Percentiles rank a stretch among this genome's conserved stretches.
Conservation (phyloP, 2,113 vertebrate species). For the Epinephelus lanceolatus region DNA sequence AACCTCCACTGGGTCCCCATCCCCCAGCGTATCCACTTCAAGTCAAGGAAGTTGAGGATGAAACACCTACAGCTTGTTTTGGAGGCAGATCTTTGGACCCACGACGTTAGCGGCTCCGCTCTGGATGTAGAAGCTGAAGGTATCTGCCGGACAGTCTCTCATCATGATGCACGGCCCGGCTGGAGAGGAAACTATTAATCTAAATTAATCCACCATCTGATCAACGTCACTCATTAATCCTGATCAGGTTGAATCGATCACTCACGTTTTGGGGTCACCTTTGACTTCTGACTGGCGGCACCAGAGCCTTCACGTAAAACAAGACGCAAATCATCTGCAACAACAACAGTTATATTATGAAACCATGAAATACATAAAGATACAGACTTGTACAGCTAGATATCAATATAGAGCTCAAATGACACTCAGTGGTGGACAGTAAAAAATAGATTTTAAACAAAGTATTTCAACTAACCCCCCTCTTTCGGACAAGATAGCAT, state of each 20-base stretch:
- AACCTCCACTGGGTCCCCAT: too few species aligned
- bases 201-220: background rate
- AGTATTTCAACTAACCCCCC: too few species aligned
- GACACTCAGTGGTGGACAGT: too few species aligned
- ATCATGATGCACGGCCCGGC: constrained; percentile 79
- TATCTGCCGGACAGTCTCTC: constrained; percentile 84
- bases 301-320: rapidly evolving
- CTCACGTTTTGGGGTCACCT: background rate
- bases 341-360: too few species aligned
- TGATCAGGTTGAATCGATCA: background rate
- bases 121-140: constrained; percentile 91
- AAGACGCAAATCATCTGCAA: background rate
- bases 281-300: rapidly evolving
- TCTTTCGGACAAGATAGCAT: too few species aligned
- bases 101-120: constrained; percentile 93
- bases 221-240: too few species aligned
- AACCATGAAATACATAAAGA: too few species aligned
- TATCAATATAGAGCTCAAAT: too few species aligned
- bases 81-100: constrained; percentile 90
- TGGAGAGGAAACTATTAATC: background rate
- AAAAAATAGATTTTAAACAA: too few species aligned
- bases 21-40: too few species aligned
- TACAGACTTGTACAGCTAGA: too few species aligned
- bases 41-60: background rate
- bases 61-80: constrained; percentile 88